A percentile compares a stretch with the other conserved stretches of the same genome.
Conservation (phyloP, 1,140 invertebrate species). For the Diprion similis region DNA sequence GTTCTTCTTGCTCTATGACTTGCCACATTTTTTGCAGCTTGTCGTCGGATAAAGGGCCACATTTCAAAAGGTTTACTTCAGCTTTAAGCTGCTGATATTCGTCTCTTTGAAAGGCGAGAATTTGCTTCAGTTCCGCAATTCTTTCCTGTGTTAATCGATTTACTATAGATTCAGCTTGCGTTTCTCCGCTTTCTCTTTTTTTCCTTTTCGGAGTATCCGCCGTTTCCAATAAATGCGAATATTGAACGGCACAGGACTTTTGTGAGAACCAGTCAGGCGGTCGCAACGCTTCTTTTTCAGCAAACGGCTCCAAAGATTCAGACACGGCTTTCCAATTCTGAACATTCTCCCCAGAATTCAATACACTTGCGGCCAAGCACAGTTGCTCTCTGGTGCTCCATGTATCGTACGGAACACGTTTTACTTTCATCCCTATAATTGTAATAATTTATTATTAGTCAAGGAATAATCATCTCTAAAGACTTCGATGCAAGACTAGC, state of each 20-base stretch:
- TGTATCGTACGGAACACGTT: conserved; percentile 76
- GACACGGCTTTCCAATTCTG: conserved; percentile 96
- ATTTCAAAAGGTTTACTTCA: conserved; percentile 66
- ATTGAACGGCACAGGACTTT: conserved; percentile 91
- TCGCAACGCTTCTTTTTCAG: conserved; percentile 70
- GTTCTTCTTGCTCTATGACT: conserved; percentile 75
- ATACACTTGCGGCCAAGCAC: conserved; percentile 85
- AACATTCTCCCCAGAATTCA: conserved; percentile 79
- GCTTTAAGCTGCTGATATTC: conserved; percentile 75
- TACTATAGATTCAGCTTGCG: conserved; percentile 82
- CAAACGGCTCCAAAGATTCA: conserved; percentile 74
- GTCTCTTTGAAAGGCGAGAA: conserved; percentile 72
- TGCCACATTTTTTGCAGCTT: conserved; percentile 76
- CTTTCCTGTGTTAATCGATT: conserved; percentile 80
- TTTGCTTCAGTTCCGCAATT: conserved; percentile 76
- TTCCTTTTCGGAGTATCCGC: conserved; percentile 89
- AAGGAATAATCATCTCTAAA: background rate
- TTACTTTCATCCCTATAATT: conserved; percentile 64
- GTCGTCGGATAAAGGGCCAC: conserved; percentile 68
- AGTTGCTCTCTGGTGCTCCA: conserved; percentile 88
- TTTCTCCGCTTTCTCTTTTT: conserved; percentile 78
- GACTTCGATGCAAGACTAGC: background rate
- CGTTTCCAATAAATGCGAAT: conserved; percentile 82
- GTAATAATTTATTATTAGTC: background rate
- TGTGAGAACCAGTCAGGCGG: conserved; percentile 91